Base-by-base conservation (phyloP, 2,888 invertebrate genomes). In the Drosophila tripunctata region DNA sequence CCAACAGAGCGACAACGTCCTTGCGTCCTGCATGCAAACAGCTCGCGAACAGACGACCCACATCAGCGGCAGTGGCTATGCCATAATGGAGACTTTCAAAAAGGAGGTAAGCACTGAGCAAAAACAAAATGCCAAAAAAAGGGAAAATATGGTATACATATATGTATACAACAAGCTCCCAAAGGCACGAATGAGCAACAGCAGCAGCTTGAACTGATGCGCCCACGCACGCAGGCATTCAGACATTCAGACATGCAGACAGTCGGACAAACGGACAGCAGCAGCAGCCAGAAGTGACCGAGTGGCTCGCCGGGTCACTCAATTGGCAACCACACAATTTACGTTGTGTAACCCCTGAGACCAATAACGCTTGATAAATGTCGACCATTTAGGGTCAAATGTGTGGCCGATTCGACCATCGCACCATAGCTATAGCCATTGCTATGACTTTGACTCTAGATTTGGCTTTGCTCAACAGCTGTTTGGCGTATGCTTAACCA, bases 311-410 rank as follows among this genome's bases (percentile, higher is more conserved):
- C 52, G 78, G 80, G 77, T 71, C 75, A 66, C 82, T 87, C 82
- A 75, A 82, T 87, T 87, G 84, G 87, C 85, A 82, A 77, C 79
- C 88, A 84, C 87, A 88, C 88, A 88, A 88, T 84, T 89, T 89
- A 84, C 89, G 84, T 84, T 71, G 68, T 75, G 72, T 78, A 83
- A 69, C 88, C 83, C 89, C 84, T 75, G 88, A 86, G 88, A 88
- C 82, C 88, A 89, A 88, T 88, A 88, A 88, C 82, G 80, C 76
- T 89, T 88, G 88, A 88, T 88, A 88, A 88, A 88, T 88, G 88
- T 75, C 71, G 78, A 82, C 74, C 87, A 79, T 89, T 89, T 88
- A 89, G 87, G 87, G 83, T 77, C 82, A 85, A 87, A 87, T 87
- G 80, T 85, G 82, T 78, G 74, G 67, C 75, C 54, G 74, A 68